Evolutionary conservation across 2,888 invertebrate species (phyloP).

Genomic region (Scrobipalpa atriplicella): DNA sequence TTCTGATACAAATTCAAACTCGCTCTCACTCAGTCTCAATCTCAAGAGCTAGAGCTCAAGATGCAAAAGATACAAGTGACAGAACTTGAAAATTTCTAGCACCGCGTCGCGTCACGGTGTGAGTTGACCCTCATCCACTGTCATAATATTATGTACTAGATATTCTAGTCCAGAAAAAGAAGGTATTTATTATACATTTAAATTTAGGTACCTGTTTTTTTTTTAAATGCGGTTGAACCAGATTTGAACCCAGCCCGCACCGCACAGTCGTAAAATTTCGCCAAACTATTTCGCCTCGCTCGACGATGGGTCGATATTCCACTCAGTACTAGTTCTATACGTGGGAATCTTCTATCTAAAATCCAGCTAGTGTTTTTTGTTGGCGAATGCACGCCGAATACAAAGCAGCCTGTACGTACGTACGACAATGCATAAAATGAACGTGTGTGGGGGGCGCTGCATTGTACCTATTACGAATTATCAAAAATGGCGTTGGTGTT

Average conservation of each 20-base stretch:
- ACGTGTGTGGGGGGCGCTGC: too few species aligned
- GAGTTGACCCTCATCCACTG: too few species aligned
- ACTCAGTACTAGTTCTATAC: not conserved
- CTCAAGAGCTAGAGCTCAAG: too few species aligned
- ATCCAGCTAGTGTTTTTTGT: not conserved
- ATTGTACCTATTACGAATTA: too few species aligned
- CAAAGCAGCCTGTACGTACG: conserved; percentile 1
- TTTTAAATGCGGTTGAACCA: not conserved
- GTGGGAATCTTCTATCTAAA: not conserved
- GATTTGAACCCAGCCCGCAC: not conserved
- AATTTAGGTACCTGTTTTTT: too few species aligned
- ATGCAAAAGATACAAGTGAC: too few species aligned
- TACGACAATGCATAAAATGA: not conserved
- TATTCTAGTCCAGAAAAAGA: not conserved
- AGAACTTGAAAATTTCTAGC: too few species aligned
- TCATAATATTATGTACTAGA: too few species aligned
- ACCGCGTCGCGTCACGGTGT: too few species aligned
- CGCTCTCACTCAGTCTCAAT: too few species aligned
- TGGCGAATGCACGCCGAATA: conserved; percentile 8
- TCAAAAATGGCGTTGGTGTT: too few species aligned
- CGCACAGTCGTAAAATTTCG: conserved; percentile 3
- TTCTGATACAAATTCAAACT: too few species aligned
- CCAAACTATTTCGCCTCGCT: conserved; percentile 4
- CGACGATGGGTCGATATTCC: conserved; percentile 1
- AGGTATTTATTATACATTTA: not conserved